Percentiles rank a stretch among this genome's conserved stretches.
These are phyloP conservation scores for Diogma glabrata DNA, from an alignment of 2,888 invertebrate species.

Conservation along the genomic window DNA sequence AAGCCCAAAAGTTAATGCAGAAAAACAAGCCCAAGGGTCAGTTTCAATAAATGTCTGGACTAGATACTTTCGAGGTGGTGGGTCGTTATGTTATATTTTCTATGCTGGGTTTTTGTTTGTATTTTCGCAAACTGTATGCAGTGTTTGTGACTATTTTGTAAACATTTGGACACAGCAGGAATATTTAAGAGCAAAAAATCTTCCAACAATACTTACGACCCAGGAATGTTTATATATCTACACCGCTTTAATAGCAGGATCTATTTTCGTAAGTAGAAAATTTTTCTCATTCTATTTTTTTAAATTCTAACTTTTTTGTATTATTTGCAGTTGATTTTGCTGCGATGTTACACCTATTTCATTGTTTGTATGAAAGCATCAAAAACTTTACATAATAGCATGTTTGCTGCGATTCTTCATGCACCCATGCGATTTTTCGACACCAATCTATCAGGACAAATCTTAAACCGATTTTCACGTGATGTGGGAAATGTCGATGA, in stretches of 20 bases:
- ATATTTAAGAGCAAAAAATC: conserved; percentile 26
- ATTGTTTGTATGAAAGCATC: conserved; percentile 67
- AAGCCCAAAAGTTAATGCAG: conserved; percentile 29
- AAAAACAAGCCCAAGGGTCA: conserved; percentile 35
- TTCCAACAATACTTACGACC: conserved; percentile 13
- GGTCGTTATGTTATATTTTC: too few species aligned
- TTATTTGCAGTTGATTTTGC: too few species aligned
- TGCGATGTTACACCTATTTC: conserved; percentile 57
- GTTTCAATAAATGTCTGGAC: conserved; percentile 35
- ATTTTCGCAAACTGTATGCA: conserved; percentile 42
- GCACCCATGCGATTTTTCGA: conserved; percentile 80
- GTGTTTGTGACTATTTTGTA: conserved; percentile 49
- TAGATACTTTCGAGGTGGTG: conserved; percentile 40
- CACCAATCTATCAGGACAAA: conserved; percentile 63
- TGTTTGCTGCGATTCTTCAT: conserved; percentile 67
- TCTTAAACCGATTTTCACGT: conserved; percentile 66
- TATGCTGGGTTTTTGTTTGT: conserved; percentile 38
- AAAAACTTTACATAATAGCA: conserved; percentile 64
- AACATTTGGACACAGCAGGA: conserved; percentile 44
- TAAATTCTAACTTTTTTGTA: too few species aligned
- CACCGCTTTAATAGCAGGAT: conserved; percentile 20
- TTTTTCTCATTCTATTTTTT: too few species aligned
- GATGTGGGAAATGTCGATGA: conserved; percentile 56
- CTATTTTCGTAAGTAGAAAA: background rate
- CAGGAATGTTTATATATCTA: conserved; percentile 34